Conservation (phyloP, 2,113 vertebrate species). For the Gymnobelideus leadbeateri region DNA sequence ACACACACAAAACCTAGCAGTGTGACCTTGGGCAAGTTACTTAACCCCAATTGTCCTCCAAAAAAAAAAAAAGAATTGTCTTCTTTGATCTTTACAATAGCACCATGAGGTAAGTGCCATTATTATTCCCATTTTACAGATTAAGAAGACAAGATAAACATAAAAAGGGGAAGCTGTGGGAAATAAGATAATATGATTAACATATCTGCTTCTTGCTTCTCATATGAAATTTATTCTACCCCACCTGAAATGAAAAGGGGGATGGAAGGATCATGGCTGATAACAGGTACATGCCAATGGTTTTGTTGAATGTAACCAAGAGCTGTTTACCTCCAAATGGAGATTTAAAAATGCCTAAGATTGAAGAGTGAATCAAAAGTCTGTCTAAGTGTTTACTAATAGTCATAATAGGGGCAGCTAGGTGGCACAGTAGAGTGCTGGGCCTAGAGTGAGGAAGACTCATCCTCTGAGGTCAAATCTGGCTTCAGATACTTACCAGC, state of each 20-base stretch:
- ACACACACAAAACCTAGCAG: no score
- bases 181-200: background rate
- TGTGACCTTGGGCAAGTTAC: no score
- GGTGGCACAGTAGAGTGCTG: no score
- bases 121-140: slow-evolving; percentile 2
- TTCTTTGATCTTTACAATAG: no score
- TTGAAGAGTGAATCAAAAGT: background rate
- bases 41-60: no score
- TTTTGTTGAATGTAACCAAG: background rate
- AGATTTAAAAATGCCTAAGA: background rate
- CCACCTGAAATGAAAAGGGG: background rate
- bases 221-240: background rate
- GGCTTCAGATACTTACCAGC: background rate
- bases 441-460: no score
- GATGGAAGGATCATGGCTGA: background rate
- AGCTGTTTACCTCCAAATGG: background rate
- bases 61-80: no score
- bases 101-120: background rate
- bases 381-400: background rate
- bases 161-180: background rate
- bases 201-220: background rate
- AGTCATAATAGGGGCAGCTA: background rate
- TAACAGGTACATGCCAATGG: background rate
- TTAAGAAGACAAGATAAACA: background rate
- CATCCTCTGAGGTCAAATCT: no score